Percentiles rank a stretch among this genome's conserved stretches.
Evolutionary conservation across 1,140 invertebrate species (phyloP).

Genomic region (Penaeus chinensis): DNA sequence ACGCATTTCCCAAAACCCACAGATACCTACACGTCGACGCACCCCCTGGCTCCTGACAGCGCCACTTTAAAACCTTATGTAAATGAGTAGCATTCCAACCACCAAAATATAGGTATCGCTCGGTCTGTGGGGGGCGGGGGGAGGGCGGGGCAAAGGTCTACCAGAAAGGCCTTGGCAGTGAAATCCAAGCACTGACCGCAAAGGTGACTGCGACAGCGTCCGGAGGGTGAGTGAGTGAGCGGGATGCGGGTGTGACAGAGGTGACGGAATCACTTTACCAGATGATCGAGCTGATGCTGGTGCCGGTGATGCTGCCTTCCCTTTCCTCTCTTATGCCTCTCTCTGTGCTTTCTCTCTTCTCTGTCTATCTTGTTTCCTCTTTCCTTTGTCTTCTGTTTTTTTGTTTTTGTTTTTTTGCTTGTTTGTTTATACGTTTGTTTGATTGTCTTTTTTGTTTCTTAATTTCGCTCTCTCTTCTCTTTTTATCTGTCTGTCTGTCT

Average conservation of each 20-base stretch:
- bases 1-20: not conserved
- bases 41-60: not conserved
- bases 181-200: too few species aligned
- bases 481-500: not conserved
- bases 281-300: too few species aligned
- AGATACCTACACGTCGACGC: slow-evolving; percentile 13
- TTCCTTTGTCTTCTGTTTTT: not conserved
- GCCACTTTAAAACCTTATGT: too few species aligned
- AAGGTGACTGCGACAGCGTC: too few species aligned
- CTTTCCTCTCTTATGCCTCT: not conserved
- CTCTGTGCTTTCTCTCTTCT: slow-evolving; percentile 22
- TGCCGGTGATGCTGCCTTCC: too few species aligned
- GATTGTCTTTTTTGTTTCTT: not conserved
- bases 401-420: not conserved
- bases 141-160: not conserved
- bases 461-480: not conserved
- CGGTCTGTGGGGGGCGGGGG: not conserved
- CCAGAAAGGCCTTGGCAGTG: not conserved
- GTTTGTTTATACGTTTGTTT: not conserved
- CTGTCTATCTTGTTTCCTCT: not conserved
- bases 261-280: too few species aligned
- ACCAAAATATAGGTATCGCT: too few species aligned
- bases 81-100: too few species aligned
- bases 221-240: not conserved
- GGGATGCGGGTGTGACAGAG: too few species aligned